Evolutionary conservation across 2,113 vertebrate genomes (phyloP).

Genomic region (Triplophysa siluroides): DNA sequence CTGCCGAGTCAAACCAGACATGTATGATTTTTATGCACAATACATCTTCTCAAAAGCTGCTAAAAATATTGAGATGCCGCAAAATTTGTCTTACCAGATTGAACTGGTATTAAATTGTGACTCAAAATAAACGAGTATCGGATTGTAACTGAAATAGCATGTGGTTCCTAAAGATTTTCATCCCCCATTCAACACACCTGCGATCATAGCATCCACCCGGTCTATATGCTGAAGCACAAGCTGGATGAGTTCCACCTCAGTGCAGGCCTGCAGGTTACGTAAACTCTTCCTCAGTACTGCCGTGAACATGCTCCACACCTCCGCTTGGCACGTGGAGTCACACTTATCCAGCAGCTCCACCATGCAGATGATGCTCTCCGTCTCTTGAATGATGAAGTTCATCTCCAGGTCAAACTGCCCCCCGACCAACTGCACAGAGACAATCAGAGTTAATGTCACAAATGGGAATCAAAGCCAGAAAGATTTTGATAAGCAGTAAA

Average conservation of each 20-base stretch:
- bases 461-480: neutral
- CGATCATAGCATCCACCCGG: constrained; percentile 88
- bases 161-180: no score
- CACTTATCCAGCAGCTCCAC: constrained; percentile 92
- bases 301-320: constrained; percentile 97
- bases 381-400: constrained; percentile 98
- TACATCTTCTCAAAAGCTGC: no score
- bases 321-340: constrained; percentile 91
- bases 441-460: neutral
- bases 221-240: constrained; percentile 85
- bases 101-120: no score
- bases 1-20: no score
- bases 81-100: no score
- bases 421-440: constrained; percentile 83
- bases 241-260: constrained; percentile 89
- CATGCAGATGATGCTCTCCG: constrained; percentile 91
- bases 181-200: constrained; percentile 75
- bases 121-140: no score
- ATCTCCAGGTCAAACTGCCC: constrained; percentile 97
- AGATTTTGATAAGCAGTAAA: no score
- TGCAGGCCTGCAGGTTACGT: constrained; percentile 91
- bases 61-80: no score
- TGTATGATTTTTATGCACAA: no score
- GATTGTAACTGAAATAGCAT: no score
- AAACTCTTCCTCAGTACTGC: constrained; percentile 96